These are phyloP conservation scores for Fistularia tabacaria DNA, from an alignment of 2,797 vertebrate species.

Conservation along the genomic window DNA sequence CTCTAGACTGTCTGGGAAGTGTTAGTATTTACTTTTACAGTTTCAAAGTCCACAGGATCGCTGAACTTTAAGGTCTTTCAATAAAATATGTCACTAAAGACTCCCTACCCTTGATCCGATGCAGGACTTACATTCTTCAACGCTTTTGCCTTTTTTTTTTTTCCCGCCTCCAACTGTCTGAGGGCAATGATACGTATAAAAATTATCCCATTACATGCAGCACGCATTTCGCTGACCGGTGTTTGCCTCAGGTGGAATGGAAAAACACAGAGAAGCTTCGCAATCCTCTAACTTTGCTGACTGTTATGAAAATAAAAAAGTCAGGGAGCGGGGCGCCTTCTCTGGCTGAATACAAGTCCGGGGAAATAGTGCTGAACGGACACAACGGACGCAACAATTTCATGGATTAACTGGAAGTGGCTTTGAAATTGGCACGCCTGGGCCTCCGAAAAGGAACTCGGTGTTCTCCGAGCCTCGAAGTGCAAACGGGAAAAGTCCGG, in stretches of 20 bases:
- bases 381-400: background rate
- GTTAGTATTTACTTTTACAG: too few species aligned
- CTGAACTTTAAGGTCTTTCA: too few species aligned
- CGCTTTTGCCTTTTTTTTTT: too few species aligned
- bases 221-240: constrained; percentile 1
- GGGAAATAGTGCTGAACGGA: background rate
- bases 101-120: too few species aligned
- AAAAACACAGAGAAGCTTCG: background rate
- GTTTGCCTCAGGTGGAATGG: background rate
- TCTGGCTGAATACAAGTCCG: background rate
- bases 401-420: background rate
- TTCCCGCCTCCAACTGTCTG: background rate
- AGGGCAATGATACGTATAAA: too few species aligned
- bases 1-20: too few species aligned
- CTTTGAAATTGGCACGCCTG: background rate
- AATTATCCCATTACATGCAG: background rate
- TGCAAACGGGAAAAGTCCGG: too few species aligned
- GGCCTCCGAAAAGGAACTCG: too few species aligned
- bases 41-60: too few species aligned
- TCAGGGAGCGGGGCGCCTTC: background rate
- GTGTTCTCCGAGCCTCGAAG: too few species aligned
- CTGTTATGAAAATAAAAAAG: background rate
- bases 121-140: too few species aligned
- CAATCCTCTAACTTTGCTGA: constrained; percentile 1
- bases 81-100: too few species aligned